Evolutionary conservation across 2,113 vertebrate species (phyloP).

Genomic region (Percopsis transmontana): DNA sequence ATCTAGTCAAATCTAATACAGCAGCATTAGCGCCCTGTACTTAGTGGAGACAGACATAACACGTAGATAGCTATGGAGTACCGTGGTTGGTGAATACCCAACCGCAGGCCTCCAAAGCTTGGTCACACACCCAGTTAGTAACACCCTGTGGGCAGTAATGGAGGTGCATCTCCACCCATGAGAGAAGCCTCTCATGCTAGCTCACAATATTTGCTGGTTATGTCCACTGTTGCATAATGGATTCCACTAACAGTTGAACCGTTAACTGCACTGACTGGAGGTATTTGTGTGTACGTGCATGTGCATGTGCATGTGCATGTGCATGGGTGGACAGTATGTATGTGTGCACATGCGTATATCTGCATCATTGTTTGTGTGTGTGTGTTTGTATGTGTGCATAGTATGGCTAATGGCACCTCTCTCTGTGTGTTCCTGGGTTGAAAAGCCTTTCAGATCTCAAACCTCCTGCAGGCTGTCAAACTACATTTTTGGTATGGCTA

Average conservation of each 20-base stretch:
- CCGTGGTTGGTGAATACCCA: slow-evolving; percentile 35
- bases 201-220: slow-evolving; percentile 30
- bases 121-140: slow-evolving; percentile 31
- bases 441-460: slow-evolving; percentile 36
- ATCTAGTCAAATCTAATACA: background rate
- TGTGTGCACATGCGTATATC: slow-evolving; percentile 10
- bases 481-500: slow-evolving; percentile 27
- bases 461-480: slow-evolving; percentile 41
- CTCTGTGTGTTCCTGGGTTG: slow-evolving; percentile 1
- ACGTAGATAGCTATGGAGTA: slow-evolving; percentile 25
- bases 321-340: background rate
- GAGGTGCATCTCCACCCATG: slow-evolving; percentile 53
- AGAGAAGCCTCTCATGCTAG: slow-evolving; percentile 44
- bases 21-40: background rate
- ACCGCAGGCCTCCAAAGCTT: slow-evolving; percentile 37
- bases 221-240: slow-evolving; percentile 59
- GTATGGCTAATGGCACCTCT: slow-evolving; percentile 18
- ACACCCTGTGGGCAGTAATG: slow-evolving; percentile 46
- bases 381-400: background rate
- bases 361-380: background rate
- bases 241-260: slow-evolving; percentile 55
- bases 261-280: slow-evolving; percentile 37
- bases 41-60: background rate
- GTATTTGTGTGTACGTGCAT: slow-evolving; percentile 31
- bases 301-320: background rate